A percentile compares a stretch with the other conserved stretches of the same genome.
These are phyloP conservation scores for Campylorhamphus procurvoides DNA, from an alignment of 2,113 vertebrate species.

Conservation along the genomic window DNA sequence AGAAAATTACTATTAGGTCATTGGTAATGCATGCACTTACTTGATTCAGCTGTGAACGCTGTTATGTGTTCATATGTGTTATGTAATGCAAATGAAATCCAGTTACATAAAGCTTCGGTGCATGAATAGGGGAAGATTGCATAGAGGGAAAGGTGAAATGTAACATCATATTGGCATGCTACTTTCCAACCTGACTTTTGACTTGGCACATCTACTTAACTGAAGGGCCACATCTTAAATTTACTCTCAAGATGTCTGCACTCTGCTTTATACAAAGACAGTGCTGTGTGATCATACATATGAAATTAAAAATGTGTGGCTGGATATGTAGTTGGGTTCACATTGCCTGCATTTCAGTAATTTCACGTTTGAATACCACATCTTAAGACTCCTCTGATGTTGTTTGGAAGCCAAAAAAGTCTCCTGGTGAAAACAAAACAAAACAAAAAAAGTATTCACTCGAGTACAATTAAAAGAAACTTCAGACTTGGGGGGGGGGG, in stretches of 20 bases:
- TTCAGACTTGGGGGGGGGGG: neutral
- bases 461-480: neutral
- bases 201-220: neutral
- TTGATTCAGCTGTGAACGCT: neutral
- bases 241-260: neutral
- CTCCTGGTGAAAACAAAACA: neutral
- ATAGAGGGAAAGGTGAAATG: neutral
- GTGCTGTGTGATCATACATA: neutral
- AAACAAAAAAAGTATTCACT: neutral
- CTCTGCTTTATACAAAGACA: neutral
- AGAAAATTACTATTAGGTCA: neutral
- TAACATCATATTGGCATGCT: neutral
- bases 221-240: neutral
- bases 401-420: neutral
- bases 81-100: constrained; percentile 2
- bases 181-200: neutral
- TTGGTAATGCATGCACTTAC: neutral
- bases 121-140: neutral
- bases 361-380: neutral
- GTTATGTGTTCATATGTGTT: neutral
- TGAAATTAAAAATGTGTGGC: neutral
- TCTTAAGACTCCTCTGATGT: neutral
- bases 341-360: neutral
- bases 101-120: constrained; percentile 4
- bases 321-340: neutral